Percentiles rank a stretch among this genome's conserved stretches.
phyloP scores from a whole-genome alignment of 2,797 vertebrate species.

The Antrozous pallidus region DNA sequence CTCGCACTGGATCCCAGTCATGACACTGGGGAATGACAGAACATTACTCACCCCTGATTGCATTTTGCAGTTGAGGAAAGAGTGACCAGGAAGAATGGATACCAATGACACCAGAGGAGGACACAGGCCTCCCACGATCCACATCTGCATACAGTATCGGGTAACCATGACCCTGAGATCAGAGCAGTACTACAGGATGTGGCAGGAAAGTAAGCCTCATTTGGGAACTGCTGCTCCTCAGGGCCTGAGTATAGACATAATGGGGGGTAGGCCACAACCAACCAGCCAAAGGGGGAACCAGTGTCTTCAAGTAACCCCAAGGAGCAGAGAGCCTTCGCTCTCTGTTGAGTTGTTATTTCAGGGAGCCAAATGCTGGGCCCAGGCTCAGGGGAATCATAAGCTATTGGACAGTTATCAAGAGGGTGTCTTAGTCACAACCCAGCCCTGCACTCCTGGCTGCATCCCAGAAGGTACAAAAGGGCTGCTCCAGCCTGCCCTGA shows the following conservation, averaged over 20 bases:
- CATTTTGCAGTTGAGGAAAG: not conserved
- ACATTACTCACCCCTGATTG: not conserved
- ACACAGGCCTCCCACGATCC: not conserved
- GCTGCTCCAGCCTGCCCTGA: accelerated
- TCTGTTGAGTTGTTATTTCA: not conserved
- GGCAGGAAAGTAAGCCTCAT: not conserved
- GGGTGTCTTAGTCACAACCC: not conserved
- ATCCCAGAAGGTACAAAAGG: not conserved
- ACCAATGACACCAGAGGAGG: not conserved
- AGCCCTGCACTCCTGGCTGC: not conserved
- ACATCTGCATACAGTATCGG: not conserved
- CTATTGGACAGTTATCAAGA: not conserved
- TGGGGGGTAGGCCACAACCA: not conserved
- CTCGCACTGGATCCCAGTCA: not conserved
- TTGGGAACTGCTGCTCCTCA: not conserved
- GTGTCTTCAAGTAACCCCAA: not conserved
- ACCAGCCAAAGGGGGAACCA: not conserved
- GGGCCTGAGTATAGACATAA: not conserved
- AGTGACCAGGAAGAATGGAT: not conserved
- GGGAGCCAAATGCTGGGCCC: not conserved
- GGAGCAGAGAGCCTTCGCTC: not conserved
- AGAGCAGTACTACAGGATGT: not conserved
- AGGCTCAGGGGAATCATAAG: not conserved
- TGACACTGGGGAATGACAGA: not conserved
- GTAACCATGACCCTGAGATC: not conserved